Base-by-base conservation (phyloP, 2,888 invertebrate genomes). In the Caenorhabditis sinica region DNA sequence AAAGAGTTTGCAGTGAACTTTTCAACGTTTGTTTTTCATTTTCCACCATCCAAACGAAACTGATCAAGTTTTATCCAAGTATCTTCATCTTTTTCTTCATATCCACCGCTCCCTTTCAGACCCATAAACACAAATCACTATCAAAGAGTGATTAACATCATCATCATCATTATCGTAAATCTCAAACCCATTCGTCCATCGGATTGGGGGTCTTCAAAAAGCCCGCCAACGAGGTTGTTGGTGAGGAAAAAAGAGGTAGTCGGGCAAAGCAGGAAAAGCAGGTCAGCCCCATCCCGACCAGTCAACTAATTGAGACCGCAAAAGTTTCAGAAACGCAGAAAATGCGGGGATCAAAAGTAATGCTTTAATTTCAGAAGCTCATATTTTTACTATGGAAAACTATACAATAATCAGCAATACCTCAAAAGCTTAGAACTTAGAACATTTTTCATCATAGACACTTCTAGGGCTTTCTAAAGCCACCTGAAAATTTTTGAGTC, bases 101-200 rank as follows among this genome's bases (percentile, higher is more conserved):
- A n/a, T n/a, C n/a, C n/a, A n/a, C n/a, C n/a, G n/a, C 49, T 20
- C 49, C 5, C 6, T 49, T 49, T 49, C 49, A 49, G 49, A 49
- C 36, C 58, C 58, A 58, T 36, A 36, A 40, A 33, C 60, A 71
- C 68, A 49, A 77, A 68, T 69, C 51, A 53, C 63, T 79, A 72
- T 79, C 79, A 79, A 79, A 79, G 45, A 69, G 71, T 79, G 79
- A 79, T 79, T 72, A 79, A 69, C 71, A 79, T 79, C 76, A 36
- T 58, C 40, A 40, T 53, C 53, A 63, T 58, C 66, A 60, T 68
- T 69, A 56, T 79, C 63, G 60, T 56, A 61, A 72, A 69, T 69
- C 69, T 40, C 53, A 33, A 30, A 49, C n/a, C 13, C 25, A 69
- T 36, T 58, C 53, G 71, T 53, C 60, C 36, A 36, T 25, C 23